phyloP scores from a whole-genome alignment of 2,113 vertebrate genomes.

The Cercopithecus mona region DNA sequence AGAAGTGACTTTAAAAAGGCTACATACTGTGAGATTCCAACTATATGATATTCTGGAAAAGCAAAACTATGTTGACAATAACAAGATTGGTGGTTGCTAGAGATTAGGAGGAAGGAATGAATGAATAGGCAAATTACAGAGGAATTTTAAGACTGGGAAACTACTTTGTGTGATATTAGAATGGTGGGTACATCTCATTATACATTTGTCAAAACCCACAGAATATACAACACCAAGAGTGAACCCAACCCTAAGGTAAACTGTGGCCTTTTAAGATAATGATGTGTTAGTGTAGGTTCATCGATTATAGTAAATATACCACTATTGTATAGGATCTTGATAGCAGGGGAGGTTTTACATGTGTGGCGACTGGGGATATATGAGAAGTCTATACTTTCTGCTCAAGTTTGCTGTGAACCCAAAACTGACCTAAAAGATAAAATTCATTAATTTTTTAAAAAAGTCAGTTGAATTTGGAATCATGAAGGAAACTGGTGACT shows the following conservation, averaged over 20 bases:
- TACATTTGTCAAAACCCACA: not conserved
- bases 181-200: not conserved
- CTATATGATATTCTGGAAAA: too few species aligned
- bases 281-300: not conserved
- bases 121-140: too few species aligned
- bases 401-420: not conserved
- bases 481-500: conserved; percentile 8
- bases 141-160: not conserved
- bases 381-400: not conserved
- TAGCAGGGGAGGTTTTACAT: not conserved
- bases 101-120: not conserved
- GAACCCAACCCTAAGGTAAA: not conserved
- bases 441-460: not conserved
- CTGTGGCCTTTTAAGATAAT: too few species aligned
- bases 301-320: not conserved
- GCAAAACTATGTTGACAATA: too few species aligned
- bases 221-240: not conserved
- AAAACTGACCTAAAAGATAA: not conserved
- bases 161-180: not conserved
- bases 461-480: not conserved
- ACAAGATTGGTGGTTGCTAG: not conserved
- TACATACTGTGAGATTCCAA: too few species aligned
- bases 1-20: too few species aligned
- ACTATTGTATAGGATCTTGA: not conserved
- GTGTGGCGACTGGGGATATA: not conserved